phyloP scores from a whole-genome alignment of 2,888 invertebrate genomes.

The Nomada hirtipes region DNA sequence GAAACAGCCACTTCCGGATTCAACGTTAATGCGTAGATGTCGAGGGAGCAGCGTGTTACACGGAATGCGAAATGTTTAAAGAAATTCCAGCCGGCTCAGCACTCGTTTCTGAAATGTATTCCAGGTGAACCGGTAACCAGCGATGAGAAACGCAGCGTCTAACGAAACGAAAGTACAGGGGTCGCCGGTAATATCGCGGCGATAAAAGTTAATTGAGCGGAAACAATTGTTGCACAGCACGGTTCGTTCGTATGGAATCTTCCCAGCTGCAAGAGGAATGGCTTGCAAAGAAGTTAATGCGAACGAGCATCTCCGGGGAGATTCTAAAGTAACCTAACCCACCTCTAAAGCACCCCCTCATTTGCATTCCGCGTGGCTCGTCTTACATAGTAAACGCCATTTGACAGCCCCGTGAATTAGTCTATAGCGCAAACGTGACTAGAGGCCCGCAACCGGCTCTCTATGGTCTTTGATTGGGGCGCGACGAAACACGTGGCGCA shows the following conservation, averaged over 20 bases:
- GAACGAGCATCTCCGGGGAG: not conserved
- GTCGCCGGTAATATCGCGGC: not conserved
- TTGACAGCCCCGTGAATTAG: slow-evolving; percentile 65
- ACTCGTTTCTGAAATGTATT: no score
- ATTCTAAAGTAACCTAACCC: slow-evolving; percentile 28
- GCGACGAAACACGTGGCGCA: slow-evolving; percentile 43
- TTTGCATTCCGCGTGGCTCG: slow-evolving; percentile 60
- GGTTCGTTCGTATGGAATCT: not conserved
- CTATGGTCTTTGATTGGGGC: slow-evolving; percentile 58
- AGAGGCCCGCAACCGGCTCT: not conserved
- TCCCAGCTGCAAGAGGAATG: no score
- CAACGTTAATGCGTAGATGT: slow-evolving; percentile 37
- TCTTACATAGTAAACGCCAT: slow-evolving; percentile 59
- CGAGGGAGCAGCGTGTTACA: slow-evolving; percentile 21
- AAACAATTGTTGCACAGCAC: slow-evolving; percentile 2
- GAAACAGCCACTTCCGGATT: slow-evolving; percentile 31
- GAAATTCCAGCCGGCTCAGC: not conserved
- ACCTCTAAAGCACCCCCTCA: slow-evolving; percentile 37
- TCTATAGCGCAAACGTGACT: slow-evolving; percentile 56
- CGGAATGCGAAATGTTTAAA: slow-evolving; percentile 32
- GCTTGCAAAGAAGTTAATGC: slow-evolving; percentile 23
- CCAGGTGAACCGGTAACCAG: not conserved
- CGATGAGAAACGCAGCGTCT: not conserved
- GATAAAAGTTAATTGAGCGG: not conserved
- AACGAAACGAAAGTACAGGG: not conserved